Percentiles rank a stretch among this genome's conserved stretches.
phyloP scores from a whole-genome alignment of 2,113 vertebrate genomes.

The Nannobrachium achirus region DNA sequence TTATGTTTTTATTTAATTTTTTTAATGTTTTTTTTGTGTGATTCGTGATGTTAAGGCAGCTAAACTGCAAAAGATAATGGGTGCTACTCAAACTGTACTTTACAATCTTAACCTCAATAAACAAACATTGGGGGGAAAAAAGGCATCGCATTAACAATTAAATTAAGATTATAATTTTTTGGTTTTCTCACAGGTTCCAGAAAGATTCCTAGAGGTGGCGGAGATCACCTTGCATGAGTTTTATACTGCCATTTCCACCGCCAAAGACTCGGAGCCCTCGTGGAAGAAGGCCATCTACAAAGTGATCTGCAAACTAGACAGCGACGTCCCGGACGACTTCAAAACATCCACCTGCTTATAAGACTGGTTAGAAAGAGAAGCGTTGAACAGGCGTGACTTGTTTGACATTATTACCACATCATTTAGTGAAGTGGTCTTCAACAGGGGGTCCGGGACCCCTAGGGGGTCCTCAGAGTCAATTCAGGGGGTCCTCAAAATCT shows the following conservation, averaged over 20 bases:
- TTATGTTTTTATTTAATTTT: too few relatives aligned
- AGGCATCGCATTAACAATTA: background rate
- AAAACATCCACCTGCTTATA: slow-evolving; percentile 86
- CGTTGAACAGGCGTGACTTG: background rate
- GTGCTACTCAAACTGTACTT: too few relatives aligned
- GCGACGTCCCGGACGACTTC: slow-evolving; percentile 90
- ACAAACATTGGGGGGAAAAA: too few relatives aligned
- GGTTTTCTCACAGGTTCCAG: slow-evolving; percentile 85
- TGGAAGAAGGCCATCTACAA: slow-evolving; percentile 99
- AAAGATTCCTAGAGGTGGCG: slow-evolving; percentile 91
- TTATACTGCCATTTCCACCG: slow-evolving; percentile 86
- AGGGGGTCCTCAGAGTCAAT: too few relatives aligned
- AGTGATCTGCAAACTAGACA: slow-evolving; percentile 97
- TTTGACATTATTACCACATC: slow-evolving; percentile 40
- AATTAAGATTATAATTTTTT: slow-evolving; percentile 14
- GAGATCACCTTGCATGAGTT: slow-evolving; percentile 93
- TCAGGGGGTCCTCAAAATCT: too few relatives aligned
- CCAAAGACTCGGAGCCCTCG: slow-evolving; percentile 92
- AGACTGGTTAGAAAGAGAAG: background rate
- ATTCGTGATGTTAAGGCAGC: too few relatives aligned
- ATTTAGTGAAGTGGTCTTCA: too few relatives aligned
- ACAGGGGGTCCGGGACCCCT: too few relatives aligned
- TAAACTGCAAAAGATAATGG: too few relatives aligned
- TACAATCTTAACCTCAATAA: too few relatives aligned
- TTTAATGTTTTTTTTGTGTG: too few relatives aligned